Percentiles rank a stretch among this genome's conserved stretches.
Conservation (phyloP, 2,797 vertebrate species). For the Pipistrellus nathusii region DNA sequence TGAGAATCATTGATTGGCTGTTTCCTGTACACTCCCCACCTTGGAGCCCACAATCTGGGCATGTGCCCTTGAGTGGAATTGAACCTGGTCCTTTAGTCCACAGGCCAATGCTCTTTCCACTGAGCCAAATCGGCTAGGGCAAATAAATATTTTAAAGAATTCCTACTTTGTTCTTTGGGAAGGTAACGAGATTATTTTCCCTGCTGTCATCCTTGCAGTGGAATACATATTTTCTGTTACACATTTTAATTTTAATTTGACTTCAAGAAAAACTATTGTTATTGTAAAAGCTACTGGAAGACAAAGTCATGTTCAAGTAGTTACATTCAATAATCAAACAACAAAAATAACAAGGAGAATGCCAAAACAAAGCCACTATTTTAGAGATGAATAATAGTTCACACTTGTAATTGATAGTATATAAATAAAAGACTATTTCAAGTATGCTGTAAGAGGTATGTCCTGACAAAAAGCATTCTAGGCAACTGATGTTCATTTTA, state of each 20-base stretch:
- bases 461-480: not conserved
- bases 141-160: slow-evolving; percentile 43
- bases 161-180: slow-evolving; percentile 10
- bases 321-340: slow-evolving; percentile 25
- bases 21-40: too few relatives aligned
- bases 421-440: not conserved
- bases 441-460: not conserved
- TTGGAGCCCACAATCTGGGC: too few relatives aligned
- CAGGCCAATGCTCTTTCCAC: too few relatives aligned
- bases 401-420: not conserved
- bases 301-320: slow-evolving; percentile 16
- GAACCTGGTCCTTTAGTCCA: too few relatives aligned
- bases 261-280: slow-evolving; percentile 53
- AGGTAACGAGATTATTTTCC: slow-evolving; percentile 39
- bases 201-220: not conserved
- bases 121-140: too few relatives aligned
- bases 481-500: slow-evolving; percentile 7
- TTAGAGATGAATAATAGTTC: not conserved
- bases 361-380: not conserved
- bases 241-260: slow-evolving; percentile 58
- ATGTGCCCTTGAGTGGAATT: too few relatives aligned
- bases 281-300: not conserved
- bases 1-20: too few relatives aligned
- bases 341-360: slow-evolving; percentile 41
- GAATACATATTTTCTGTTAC: slow-evolving; percentile 17